Percentiles rank a stretch among this genome's conserved stretches.
Conservation (phyloP, 2,113 vertebrate genomes). For the Corydoras sp. region DNA sequence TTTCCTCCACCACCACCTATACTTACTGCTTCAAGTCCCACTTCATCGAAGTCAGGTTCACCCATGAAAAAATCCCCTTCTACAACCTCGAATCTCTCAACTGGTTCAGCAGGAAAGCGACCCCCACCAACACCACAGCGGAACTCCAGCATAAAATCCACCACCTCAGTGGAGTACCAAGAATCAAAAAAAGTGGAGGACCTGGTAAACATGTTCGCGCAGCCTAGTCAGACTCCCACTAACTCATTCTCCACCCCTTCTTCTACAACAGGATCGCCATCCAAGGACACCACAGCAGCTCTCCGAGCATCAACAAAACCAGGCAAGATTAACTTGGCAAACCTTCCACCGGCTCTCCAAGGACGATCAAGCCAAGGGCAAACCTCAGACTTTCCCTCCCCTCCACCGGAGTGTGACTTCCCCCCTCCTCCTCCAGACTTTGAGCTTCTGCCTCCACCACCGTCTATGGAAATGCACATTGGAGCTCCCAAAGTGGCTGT, state of each 20-base stretch:
- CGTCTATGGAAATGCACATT: conserved; percentile 69
- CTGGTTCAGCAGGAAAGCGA: conserved; percentile 71
- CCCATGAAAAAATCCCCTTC: conserved; percentile 79
- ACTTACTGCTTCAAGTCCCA: conserved; percentile 41
- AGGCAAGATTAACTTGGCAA: conserved; percentile 83
- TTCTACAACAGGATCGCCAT: conserved; percentile 67
- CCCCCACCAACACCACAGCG: conserved; percentile 88
- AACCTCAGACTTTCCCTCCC: conserved; percentile 78
- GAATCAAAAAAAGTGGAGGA: conserved; percentile 88
- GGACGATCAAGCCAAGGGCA: conserved; percentile 65
- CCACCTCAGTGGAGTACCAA: conserved; percentile 63
- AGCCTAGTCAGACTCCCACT: conserved; percentile 58
- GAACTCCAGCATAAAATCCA: conserved; percentile 86
- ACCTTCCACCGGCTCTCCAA: conserved; percentile 76
- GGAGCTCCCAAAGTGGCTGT: conserved; percentile 85
- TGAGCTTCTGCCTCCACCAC: conserved; percentile 82
- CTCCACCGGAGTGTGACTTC: conserved; percentile 63
- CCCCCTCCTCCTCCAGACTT: conserved; percentile 77
- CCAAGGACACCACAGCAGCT: conserved; percentile 67
- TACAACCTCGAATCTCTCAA: conserved; percentile 69
- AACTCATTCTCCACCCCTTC: conserved; percentile 62
- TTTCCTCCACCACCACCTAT: conserved; percentile 65
- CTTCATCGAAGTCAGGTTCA: conserved; percentile 65
- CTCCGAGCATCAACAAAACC: conserved; percentile 83
- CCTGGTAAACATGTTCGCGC: conserved; percentile 83